phyloP scores from a whole-genome alignment of 2,888 invertebrate species.

The Drosophila kuntzei region DNA sequence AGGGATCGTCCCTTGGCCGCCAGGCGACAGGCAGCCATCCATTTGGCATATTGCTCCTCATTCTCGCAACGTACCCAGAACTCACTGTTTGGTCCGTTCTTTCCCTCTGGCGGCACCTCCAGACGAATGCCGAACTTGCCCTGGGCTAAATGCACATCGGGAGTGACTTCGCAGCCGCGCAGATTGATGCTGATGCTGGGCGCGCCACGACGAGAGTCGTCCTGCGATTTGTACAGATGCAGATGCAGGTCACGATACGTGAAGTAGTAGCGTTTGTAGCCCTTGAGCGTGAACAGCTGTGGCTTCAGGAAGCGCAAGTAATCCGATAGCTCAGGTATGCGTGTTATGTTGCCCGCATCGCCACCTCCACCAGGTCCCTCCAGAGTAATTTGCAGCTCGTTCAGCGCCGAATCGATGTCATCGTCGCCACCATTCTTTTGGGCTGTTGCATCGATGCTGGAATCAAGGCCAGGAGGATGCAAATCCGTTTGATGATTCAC shows the following conservation, averaged over 20 bases:
- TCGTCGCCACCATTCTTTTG: slow-evolving; percentile 90
- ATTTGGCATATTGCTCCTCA: slow-evolving; percentile 98
- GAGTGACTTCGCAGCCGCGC: slow-evolving; percentile 98
- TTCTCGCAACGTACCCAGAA: slow-evolving; percentile 98
- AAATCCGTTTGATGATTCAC: slow-evolving; percentile 90
- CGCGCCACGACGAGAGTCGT: slow-evolving; percentile 89
- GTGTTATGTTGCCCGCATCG: slow-evolving; percentile 93
- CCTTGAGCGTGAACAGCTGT: slow-evolving; percentile 97
- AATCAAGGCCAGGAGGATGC: slow-evolving; percentile 73
- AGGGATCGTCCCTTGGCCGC: slow-evolving; percentile 98
- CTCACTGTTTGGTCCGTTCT: slow-evolving; percentile 98
- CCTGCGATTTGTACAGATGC: slow-evolving; percentile 93
- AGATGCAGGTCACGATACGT: slow-evolving; percentile 97
- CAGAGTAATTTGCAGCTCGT: slow-evolving; percentile 95
- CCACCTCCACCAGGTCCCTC: slow-evolving; percentile 91
- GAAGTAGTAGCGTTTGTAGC: slow-evolving; percentile 98
- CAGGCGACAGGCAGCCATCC: slow-evolving; percentile 99
- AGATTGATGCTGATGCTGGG: slow-evolving; percentile 92
- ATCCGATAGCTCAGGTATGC: slow-evolving; percentile 97
- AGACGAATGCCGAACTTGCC: slow-evolving; percentile 97
- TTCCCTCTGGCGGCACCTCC: slow-evolving; percentile 96
- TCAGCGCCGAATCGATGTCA: slow-evolving; percentile 97
- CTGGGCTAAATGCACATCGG: slow-evolving; percentile 97
- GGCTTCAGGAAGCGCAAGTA: slow-evolving; percentile 97
- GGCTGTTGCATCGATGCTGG: slow-evolving; percentile 69